Conservation (phyloP, 2,888 invertebrate genomes). For the Argyresthia goedartella region DNA sequence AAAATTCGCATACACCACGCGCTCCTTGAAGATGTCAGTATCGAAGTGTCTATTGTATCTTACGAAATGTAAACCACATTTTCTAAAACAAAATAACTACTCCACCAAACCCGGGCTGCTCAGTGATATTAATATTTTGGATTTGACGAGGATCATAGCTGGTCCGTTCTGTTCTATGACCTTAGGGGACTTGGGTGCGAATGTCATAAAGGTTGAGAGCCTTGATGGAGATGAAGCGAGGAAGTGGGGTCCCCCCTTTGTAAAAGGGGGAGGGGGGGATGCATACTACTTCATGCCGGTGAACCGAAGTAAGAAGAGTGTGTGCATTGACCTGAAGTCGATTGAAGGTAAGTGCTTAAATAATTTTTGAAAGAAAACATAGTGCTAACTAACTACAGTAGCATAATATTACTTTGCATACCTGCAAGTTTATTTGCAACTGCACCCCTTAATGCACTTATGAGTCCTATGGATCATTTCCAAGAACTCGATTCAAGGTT, state of each 20-base stretch:
- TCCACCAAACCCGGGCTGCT: conserved; percentile 66
- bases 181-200: conserved; percentile 92
- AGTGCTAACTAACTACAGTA: no score
- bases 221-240: conserved; percentile 88
- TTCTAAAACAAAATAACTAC: no score
- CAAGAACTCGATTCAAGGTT: no score
- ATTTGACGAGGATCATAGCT: conserved; percentile 89
- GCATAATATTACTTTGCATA: no score
- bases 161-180: conserved; percentile 97
- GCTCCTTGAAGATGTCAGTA: no score
- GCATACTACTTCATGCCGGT: conserved; percentile 88
- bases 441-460: no score
- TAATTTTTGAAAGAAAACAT: neutral
- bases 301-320: conserved; percentile 95
- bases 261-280: conserved; percentile 70
- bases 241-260: conserved; percentile 94
- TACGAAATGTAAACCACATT: no score
- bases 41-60: no score
- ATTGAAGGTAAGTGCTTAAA: conserved; percentile 61
- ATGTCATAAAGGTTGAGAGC: conserved; percentile 92
- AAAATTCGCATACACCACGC: no score
- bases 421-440: no score
- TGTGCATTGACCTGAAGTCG: conserved; percentile 87
- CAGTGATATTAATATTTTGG: conserved; percentile 79
- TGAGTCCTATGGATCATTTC: no score